Evolutionary conservation across 1,140 invertebrate species (phyloP), one percentile per base, ranked within the genome.

Genomic region (Monochamus saltuarius): DNA sequence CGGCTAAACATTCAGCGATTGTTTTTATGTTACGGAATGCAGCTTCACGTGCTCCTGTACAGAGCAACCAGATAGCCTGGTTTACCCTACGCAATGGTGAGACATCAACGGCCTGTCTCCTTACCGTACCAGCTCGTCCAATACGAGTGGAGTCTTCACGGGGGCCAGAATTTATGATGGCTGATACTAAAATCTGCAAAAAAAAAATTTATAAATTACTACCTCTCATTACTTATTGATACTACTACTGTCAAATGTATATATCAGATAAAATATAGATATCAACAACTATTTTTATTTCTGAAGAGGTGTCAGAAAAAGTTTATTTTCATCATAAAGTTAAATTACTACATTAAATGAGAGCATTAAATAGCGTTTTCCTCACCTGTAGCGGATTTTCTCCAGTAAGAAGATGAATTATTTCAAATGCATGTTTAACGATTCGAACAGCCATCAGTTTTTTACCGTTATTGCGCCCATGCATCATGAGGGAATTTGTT

Each of bases 1-100:
- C 98, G 79, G 98, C 97, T 73, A 99, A 84, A 81, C 98, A 99
- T 80, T 99, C 98, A 59, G 97, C 97, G 77, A 99, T 99, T 36
- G 95, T 97, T 81, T 99, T 99, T 75, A 99, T 99, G 80, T 99
- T 99, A 72, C 98, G 88, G 88, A 99, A 99, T 17, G 97, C 93
- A 69, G 98, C 95, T 82, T 99, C 97, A 70, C 98, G 88, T 45
- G 98, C 95, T 71, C 98, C 98, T 59, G 97, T 99, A 80, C 97
- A 99, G 69, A 99, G 77, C 64, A 99, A 83, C 95, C 96, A 99
- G 75, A 99, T 98, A 39, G 97, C 98, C 79, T 99, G 97, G 82
- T 99, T 99, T 4, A 99, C 98, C 75, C 98, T 87, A 67, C 98
- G 84, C 58, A 99, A 84, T 7, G 97, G 98, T 7, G 97, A 99